These are phyloP conservation scores for Triops longicaudatus DNA, from an alignment of 1,140 invertebrate genomes.

Conservation along the genomic window DNA sequence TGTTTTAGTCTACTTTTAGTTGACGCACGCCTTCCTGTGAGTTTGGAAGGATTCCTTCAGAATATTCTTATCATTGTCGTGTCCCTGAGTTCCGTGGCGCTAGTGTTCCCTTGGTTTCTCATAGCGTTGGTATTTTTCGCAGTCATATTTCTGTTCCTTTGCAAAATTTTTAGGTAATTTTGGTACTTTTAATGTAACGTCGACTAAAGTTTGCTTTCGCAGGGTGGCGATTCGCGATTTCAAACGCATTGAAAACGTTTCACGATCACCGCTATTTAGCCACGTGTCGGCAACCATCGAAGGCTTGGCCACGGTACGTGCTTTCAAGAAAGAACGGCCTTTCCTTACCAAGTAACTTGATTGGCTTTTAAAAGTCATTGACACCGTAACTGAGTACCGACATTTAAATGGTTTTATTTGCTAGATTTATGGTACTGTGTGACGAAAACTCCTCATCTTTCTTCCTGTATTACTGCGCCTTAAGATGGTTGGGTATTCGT, in stretches of 20 bases:
- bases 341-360: slow-evolving; percentile 42
- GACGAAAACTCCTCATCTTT: slow-evolving; percentile 48
- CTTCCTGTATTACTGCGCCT: slow-evolving; percentile 49
- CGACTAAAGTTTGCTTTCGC: slow-evolving; percentile 20
- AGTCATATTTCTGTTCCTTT: slow-evolving; percentile 48
- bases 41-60: slow-evolving; percentile 52
- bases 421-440: slow-evolving; percentile 47
- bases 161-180: slow-evolving; percentile 46
- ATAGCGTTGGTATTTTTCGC: slow-evolving; percentile 47
- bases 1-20: slow-evolving; percentile 42
- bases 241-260: slow-evolving; percentile 53
- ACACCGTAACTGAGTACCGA: no score
- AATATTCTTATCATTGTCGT: slow-evolving; percentile 47
- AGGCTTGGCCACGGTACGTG: slow-evolving; percentile 56
- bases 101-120: slow-evolving; percentile 55
- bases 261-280: slow-evolving; percentile 55
- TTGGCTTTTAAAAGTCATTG: no score
- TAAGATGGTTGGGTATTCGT: slow-evolving; percentile 59
- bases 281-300: slow-evolving; percentile 54
- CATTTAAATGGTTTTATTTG: no score
- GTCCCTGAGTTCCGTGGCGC: slow-evolving; percentile 49
- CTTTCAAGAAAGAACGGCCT: slow-evolving; percentile 48
- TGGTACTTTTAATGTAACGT: slow-evolving; percentile 8
- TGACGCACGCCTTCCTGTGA: slow-evolving; percentile 53
- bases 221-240: slow-evolving; percentile 50